Conservation (phyloP, 2,113 vertebrate genomes). For the Egretta garzetta region DNA sequence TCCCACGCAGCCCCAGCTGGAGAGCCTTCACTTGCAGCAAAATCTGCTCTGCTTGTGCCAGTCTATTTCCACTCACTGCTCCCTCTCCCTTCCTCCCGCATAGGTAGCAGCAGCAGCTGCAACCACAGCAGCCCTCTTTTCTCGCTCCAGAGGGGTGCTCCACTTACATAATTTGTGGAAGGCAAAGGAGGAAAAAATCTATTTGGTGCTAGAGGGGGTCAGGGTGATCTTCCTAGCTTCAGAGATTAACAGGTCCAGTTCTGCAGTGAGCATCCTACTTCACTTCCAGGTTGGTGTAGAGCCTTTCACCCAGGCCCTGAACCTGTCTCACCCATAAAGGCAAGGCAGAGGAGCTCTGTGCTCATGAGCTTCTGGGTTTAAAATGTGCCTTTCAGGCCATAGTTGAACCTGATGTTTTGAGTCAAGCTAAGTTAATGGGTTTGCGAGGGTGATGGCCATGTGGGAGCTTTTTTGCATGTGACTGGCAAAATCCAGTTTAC, state of each 20-base stretch:
- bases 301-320: background rate
- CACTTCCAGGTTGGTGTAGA: background rate
- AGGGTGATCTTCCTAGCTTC: background rate
- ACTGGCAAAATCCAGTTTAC: background rate
- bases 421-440: background rate
- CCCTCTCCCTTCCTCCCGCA: background rate
- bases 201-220: background rate
- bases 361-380: background rate
- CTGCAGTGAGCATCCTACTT: background rate
- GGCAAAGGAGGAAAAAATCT: background rate
- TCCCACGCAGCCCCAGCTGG: conserved; percentile 13
- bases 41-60: background rate
- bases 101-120: background rate
- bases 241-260: background rate
- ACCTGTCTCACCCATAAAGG: background rate
- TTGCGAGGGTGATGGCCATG: rapidly evolving
- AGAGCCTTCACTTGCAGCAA: background rate
- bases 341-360: background rate
- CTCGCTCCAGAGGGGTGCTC: background rate
- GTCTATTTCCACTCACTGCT: background rate
- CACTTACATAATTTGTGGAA: background rate
- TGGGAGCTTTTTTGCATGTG: background rate
- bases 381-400: background rate
- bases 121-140: background rate
- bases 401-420: background rate